Base-by-base conservation (phyloP, 1,140 invertebrate species). In the Phocides pigmalion region DNA sequence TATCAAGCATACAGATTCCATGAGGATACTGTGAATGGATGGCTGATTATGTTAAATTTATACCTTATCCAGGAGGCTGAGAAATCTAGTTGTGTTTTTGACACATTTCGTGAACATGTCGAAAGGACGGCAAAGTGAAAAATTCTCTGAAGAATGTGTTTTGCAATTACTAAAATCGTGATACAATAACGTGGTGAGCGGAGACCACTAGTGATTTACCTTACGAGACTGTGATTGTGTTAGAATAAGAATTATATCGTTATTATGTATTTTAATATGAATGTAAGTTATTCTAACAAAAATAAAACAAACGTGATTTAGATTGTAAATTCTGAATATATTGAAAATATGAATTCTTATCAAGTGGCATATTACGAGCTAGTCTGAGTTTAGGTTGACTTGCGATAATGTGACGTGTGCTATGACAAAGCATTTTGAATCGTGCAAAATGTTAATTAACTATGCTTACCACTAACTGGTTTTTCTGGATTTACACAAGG, bases 1-100 rank as follows among this genome's bases (percentile, higher is more conserved):
- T 44, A 64, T 89, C 0, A 91, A 89, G 66, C 87, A 86, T 62
- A 76, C 84, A 6, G 85, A 89, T 62, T 89, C 88, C 1, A 90
- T 90, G 86, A 79, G 89, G 66, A 79, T 89, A 69, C 74, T 90
- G 42, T 90, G 46, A 58, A 17, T 28, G 25, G n/a, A n/a, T n/a
- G n/a, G n/a, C 22, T 35, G n/a, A n/a, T 12, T 8, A 4, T 2
- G 9, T 35, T n/a, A n/a, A 35, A 35, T 1, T 35, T 35, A 28
- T 12, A 22, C 8, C 46, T 32, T 1, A 28, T 64, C 42, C 41
- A 67, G 56, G 71, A 78, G 74, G 75, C 73, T 79, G 74, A 79
- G 62, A 66, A 70, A 74, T 81, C 79, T 82, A 83, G 80, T 77
- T 53, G 49, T 53, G 28, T 25, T 19, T 53, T 14, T 25, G 20